Conservation (phyloP, 2,888 invertebrate genomes). For the Diarsia dahlii region DNA sequence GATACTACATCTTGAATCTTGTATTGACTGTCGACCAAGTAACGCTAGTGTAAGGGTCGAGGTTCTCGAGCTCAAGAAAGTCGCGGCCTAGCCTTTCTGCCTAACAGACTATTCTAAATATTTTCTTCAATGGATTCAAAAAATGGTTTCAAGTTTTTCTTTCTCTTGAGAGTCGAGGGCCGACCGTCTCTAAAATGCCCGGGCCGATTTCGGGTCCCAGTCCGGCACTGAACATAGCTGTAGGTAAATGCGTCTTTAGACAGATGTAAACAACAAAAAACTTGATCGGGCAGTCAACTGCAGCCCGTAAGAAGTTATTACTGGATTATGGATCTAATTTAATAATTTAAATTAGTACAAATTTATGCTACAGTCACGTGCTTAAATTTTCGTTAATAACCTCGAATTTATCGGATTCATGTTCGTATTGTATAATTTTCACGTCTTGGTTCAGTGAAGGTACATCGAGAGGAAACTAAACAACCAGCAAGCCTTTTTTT, state of each 20-base stretch:
- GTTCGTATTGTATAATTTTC: neutral
- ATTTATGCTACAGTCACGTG: slow-evolving; percentile 1
- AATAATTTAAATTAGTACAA: neutral
- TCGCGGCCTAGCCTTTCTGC: too few relatives aligned
- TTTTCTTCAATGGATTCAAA: too few relatives aligned
- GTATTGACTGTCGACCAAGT: too few relatives aligned
- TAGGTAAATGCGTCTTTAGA: slow-evolving; percentile 9
- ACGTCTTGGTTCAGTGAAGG: neutral
- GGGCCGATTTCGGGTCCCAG: too few relatives aligned
- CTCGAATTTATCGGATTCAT: neutral
- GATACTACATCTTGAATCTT: too few relatives aligned
- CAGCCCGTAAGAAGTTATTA: neutral
- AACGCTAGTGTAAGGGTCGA: too few relatives aligned
- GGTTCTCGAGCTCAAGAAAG: too few relatives aligned
- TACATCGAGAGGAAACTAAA: neutral
- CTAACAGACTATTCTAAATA: too few relatives aligned
- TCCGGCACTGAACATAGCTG: too few relatives aligned
- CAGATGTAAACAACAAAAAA: slow-evolving; percentile 18
- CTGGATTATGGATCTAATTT: neutral
- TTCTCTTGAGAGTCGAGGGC: too few relatives aligned
- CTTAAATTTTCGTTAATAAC: neutral
- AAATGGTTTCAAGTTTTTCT: too few relatives aligned
- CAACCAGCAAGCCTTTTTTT: neutral
- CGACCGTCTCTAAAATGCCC: too few relatives aligned
- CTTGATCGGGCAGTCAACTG: slow-evolving; percentile 6